Base-by-base conservation (phyloP, 2,797 vertebrate species). In the Alfaro cultratus region DNA sequence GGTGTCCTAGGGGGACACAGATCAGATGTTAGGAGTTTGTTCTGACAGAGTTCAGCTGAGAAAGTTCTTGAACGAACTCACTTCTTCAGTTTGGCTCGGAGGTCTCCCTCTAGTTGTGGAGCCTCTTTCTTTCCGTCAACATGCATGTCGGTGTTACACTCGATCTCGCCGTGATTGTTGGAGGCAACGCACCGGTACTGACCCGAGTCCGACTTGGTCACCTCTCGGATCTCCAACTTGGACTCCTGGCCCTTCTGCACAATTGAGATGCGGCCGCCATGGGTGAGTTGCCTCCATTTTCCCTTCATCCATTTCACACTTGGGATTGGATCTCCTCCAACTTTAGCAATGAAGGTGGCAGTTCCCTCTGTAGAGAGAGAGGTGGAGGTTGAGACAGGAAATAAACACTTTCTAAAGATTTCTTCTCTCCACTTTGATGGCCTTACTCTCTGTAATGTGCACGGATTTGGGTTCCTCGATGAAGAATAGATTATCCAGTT, bases 271-370 rank as follows among this genome's bases (percentile, higher is more conserved):
- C 99, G 96, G 6, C 99, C 99, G 31, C 98, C 99, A 21, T 98
- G 97, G 34, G 97, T 99, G 80, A 99, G 92, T 77, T 99, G 98
- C 68, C 98, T 96, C 99, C 99, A 99, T 89, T 99, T 99, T 11
- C 99, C 99, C 90, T 99, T 99, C 93, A 98, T 97, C 99, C 99
- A 99, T 87, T 99, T 99, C 73, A 99, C 98, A 46, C 94, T 98
- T 80, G 98, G 99, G 92, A 99, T 97, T 4, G 99, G 98, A 87
- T 99, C 98, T 3, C 98, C 98, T 18, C 98, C 99, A 87, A 99
- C 98, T 93, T 99, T 99, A 73, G 98, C 97, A 72, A 97, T 97
- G 91, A 99, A 99, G 29, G 94, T 99, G 84, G 98, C 98, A 1
- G 95, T 96, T 18, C 92, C 88, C 93, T 96, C 96, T 96, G 91